Conservation (phyloP, 1,140 invertebrate species). For the Cotesia glomerata region DNA sequence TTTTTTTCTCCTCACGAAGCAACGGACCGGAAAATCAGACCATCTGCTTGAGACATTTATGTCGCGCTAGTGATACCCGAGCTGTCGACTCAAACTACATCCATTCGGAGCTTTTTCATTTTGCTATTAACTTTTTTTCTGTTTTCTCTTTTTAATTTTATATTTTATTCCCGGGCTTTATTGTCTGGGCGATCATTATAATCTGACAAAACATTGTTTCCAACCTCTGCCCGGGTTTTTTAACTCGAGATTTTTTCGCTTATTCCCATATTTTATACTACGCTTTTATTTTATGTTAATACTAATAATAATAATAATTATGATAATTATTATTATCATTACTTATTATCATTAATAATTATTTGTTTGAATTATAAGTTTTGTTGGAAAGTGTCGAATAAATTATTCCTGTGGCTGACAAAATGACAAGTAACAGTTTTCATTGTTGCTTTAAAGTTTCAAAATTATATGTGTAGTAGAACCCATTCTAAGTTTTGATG, state of each 20-base stretch:
- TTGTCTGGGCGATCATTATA: too few relatives aligned
- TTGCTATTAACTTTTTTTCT: not conserved
- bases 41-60: conserved; percentile 23
- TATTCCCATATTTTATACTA: too few relatives aligned
- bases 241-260: too few relatives aligned
- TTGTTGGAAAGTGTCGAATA: not conserved
- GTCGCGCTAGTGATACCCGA: conserved; percentile 13
- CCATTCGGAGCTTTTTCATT: not conserved
- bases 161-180: not conserved
- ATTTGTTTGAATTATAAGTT: not conserved
- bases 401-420: conserved; percentile 3
- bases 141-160: not conserved
- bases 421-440: conserved; percentile 2
- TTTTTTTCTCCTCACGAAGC: not conserved
- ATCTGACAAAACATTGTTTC: too few relatives aligned
- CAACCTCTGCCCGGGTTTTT: too few relatives aligned
- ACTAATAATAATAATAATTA: too few relatives aligned
- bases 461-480: conserved; percentile 16
- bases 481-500: conserved; percentile 19
- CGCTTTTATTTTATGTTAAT: too few relatives aligned
- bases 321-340: not conserved
- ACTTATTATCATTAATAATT: not conserved
- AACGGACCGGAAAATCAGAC: conserved; percentile 22
- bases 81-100: conserved; percentile 10
- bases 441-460: not conserved